Conservation (phyloP, 1,140 invertebrate genomes). For the Phortica variegata region DNA sequence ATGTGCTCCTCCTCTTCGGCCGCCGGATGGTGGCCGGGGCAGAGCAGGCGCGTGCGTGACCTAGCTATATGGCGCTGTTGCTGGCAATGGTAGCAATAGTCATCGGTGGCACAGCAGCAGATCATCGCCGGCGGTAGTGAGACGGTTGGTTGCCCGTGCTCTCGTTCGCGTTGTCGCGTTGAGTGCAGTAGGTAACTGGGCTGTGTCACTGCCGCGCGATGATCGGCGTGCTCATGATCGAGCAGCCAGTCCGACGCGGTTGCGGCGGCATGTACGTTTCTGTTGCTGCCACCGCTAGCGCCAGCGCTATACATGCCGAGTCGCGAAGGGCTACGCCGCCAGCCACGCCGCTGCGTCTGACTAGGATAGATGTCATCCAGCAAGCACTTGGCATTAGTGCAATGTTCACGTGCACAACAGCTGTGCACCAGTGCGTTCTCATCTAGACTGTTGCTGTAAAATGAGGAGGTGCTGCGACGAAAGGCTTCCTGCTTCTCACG, state of each 20-base stretch:
- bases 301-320: constrained; percentile 26
- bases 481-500: constrained; percentile 46
- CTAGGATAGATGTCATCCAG: constrained; percentile 49
- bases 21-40: constrained; percentile 50
- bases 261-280: constrained; percentile 33
- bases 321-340: constrained; percentile 10
- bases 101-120: constrained; percentile 47
- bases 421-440: constrained; percentile 29
- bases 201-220: constrained; percentile 20
- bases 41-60: constrained; percentile 20
- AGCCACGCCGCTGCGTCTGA: constrained; percentile 9
- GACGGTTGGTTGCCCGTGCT: constrained; percentile 8
- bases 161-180: constrained; percentile 6
- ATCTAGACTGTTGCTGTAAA: constrained; percentile 47
- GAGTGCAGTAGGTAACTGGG: constrained; percentile 13
- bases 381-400: constrained; percentile 50
- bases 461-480: constrained; percentile 36
- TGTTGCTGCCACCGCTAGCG: constrained; percentile 37
- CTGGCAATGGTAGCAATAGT: constrained; percentile 50
- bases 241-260: constrained; percentile 38
- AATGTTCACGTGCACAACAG: constrained; percentile 49
- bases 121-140: constrained; percentile 32
- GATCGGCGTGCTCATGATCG: constrained; percentile 33
- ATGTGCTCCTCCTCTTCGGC: constrained; percentile 52
- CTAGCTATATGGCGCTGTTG: constrained; percentile 17